These are phyloP conservation scores for Rotaria socialis DNA, from an alignment of 2,888 invertebrate species.

Conservation along the genomic window DNA sequence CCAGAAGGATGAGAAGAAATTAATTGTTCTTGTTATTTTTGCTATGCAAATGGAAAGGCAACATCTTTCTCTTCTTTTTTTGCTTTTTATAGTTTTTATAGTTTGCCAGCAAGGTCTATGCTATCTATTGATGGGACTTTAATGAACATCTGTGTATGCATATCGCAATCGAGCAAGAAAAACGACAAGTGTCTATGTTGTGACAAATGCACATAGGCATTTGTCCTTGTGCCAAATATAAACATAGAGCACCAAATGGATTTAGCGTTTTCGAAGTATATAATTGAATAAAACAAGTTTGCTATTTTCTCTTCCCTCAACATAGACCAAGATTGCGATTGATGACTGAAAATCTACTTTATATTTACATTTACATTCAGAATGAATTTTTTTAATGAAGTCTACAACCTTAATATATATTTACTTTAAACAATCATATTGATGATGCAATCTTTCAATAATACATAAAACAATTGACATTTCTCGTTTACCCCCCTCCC, in stretches of 20 bases:
- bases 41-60: not conserved
- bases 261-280: not conserved
- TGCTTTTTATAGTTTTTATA: not conserved
- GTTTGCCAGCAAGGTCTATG: not conserved
- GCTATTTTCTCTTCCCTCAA: not conserved
- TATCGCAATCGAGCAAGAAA: not conserved
- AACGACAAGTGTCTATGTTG: not conserved
- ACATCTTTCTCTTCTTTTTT: not conserved
- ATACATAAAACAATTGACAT: conserved; percentile 7
- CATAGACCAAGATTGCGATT: not conserved
- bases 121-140: not conserved
- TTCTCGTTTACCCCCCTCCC: not conserved
- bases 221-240: not conserved
- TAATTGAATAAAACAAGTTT: conserved; percentile 1
- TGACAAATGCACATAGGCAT: not conserved
- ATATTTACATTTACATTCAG: too few species aligned
- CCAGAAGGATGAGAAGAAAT: not conserved
- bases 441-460: not conserved
- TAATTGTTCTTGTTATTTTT: not conserved
- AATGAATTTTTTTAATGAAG: not conserved
- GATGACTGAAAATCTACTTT: not conserved
- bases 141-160: conserved; percentile 4
- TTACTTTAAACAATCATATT: not conserved
- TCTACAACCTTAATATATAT: not conserved
- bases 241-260: not conserved